Evolutionary conservation across 2,888 invertebrate genomes (phyloP).

Genomic region (Himalopsyche tibetana): DNA sequence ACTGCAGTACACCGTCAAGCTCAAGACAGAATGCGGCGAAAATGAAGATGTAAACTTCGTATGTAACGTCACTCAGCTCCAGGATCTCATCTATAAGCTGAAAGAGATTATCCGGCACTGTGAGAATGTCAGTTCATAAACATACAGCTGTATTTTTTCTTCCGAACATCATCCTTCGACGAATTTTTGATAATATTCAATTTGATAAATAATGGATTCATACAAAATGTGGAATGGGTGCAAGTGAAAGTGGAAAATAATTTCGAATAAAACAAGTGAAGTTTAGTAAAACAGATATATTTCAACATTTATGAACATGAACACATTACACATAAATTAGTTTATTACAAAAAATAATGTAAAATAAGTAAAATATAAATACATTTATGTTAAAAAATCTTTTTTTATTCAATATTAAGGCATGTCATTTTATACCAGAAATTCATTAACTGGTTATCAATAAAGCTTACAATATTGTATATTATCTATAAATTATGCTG

Average conservation of each 20-base stretch:
- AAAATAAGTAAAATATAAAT: slow-evolving; percentile 35
- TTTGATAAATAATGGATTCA: neutral
- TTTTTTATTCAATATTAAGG: slow-evolving; percentile 32
- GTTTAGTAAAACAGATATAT: slow-evolving; percentile 35
- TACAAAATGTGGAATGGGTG: neutral
- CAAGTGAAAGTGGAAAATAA: neutral
- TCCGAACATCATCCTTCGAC: neutral
- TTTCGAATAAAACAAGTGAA: slow-evolving; percentile 1
- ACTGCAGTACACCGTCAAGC: slow-evolving; percentile 72
- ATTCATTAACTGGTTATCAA: neutral
- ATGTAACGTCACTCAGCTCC: slow-evolving; percentile 80
- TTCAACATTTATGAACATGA: slow-evolving; percentile 39
- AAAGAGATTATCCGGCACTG: slow-evolving; percentile 81
- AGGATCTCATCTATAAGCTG: slow-evolving; percentile 82
- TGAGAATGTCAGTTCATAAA: slow-evolving; percentile 69
- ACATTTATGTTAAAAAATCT: slow-evolving; percentile 21
- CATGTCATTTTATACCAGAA: slow-evolving; percentile 42
- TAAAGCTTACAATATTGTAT: slow-evolving; percentile 23
- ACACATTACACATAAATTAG: slow-evolving; percentile 42
- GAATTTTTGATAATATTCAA: neutral
- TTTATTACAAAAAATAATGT: slow-evolving; percentile 43
- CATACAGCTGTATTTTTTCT: neutral
- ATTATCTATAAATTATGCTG: slow-evolving; percentile 11
- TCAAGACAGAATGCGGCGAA: slow-evolving; percentile 71
- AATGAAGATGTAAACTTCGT: slow-evolving; percentile 77